A percentile compares a stretch with the other conserved stretches of the same genome.
These are phyloP conservation scores for Dinomys branickii DNA, from an alignment of 2,113 vertebrate genomes.

Conservation along the genomic window DNA sequence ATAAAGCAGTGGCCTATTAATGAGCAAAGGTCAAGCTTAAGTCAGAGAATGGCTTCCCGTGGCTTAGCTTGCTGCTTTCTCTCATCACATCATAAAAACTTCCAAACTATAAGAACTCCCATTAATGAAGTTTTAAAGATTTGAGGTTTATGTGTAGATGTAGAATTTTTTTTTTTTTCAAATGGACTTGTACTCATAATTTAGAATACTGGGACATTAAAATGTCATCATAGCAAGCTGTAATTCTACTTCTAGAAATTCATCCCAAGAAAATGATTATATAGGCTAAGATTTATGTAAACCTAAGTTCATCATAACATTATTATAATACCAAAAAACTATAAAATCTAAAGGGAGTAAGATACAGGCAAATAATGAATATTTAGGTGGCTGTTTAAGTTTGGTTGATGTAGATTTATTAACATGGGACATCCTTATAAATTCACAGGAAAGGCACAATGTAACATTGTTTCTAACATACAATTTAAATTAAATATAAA, in stretches of 20 bases:
- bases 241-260: slow-evolving; percentile 31
- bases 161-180: slow-evolving; percentile 9
- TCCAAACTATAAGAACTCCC: slow-evolving; percentile 41
- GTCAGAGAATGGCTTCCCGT: slow-evolving; percentile 49
- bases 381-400: not conserved
- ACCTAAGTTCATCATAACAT: not conserved
- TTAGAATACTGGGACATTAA: slow-evolving; percentile 54
- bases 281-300: not conserved
- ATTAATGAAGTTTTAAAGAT: slow-evolving; percentile 59
- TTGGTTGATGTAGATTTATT: not conserved
- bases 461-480: not conserved
- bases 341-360: not conserved
- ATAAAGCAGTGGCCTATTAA: slow-evolving; percentile 65
- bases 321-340: not conserved
- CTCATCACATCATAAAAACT: slow-evolving; percentile 77
- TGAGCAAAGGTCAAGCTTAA: slow-evolving; percentile 72
- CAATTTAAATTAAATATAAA: slow-evolving; percentile 44
- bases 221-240: slow-evolving; percentile 16
- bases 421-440: not conserved
- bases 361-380: not conserved
- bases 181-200: slow-evolving; percentile 34
- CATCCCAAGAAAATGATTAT: not conserved
- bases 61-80: slow-evolving; percentile 59
- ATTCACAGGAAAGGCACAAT: not conserved
- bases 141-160: slow-evolving; percentile 29